Evolutionary conservation across 1,140 invertebrate genomes (phyloP).

Genomic region (Holcopasites calliopsidis): DNA sequence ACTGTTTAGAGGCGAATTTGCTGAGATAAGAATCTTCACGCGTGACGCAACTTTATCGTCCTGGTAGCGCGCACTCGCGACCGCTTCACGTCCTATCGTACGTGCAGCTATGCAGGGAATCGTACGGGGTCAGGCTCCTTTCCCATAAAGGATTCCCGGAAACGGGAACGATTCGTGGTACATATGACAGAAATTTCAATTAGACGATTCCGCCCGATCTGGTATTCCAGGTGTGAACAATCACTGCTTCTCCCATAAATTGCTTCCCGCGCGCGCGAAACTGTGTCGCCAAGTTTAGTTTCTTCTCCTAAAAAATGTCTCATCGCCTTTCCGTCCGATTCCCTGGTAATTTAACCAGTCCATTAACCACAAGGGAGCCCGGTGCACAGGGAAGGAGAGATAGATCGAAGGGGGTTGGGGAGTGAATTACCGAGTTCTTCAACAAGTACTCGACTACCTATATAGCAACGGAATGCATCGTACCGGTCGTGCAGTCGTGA

Average conservation of each 20-base stretch:
- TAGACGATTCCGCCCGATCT: slow-evolving; percentile 18
- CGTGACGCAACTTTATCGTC: slow-evolving; percentile 61
- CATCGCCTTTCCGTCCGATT: background rate
- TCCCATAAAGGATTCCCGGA: slow-evolving; percentile 40
- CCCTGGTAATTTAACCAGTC: slow-evolving; percentile 7
- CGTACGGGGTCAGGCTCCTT: slow-evolving; percentile 43
- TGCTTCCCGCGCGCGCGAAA: background rate
- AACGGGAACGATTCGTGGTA: slow-evolving; percentile 41
- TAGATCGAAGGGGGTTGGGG: background rate
- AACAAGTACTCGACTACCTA: slow-evolving; percentile 35
- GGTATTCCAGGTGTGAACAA: slow-evolving; percentile 6
- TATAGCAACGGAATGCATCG: slow-evolving; percentile 33
- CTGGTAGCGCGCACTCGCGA: slow-evolving; percentile 27
- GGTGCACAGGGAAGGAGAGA: background rate
- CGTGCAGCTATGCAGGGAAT: slow-evolving; percentile 47
- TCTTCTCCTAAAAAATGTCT: too few species aligned
- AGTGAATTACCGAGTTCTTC: slow-evolving; percentile 47
- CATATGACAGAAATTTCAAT: slow-evolving; percentile 45
- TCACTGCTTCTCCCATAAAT: background rate
- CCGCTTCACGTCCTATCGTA: background rate
- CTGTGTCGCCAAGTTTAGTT: background rate
- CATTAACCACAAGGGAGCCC: slow-evolving; percentile 9
- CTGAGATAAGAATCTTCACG: slow-evolving; percentile 29
- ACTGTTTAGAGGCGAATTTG: background rate
- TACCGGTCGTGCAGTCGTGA: slow-evolving; percentile 64